Conservation (phyloP, 2,888 invertebrate genomes). For the Sinohyriopsis cumingii region DNA sequence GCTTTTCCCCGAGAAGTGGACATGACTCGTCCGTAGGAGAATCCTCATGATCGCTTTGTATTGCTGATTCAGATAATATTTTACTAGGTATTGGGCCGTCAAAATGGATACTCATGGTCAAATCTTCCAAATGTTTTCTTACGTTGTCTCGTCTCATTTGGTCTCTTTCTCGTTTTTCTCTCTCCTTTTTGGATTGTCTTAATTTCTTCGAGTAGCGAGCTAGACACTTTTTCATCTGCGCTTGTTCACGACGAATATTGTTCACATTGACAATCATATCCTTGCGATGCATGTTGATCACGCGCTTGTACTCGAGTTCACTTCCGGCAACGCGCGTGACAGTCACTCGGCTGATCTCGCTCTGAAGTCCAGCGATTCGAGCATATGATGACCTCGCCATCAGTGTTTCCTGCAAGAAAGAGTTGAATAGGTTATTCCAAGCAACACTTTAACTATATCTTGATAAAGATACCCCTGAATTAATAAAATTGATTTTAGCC, state of each 20-base stretch:
- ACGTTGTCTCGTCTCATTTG: slow-evolving; percentile 24
- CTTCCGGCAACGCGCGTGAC: slow-evolving; percentile 55
- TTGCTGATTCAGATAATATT: too few species aligned
- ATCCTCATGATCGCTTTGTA: too few species aligned
- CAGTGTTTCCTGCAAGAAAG: slow-evolving; percentile 40
- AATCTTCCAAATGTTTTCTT: slow-evolving; percentile 27
- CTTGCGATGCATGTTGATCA: slow-evolving; percentile 48
- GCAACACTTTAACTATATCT: too few species aligned
- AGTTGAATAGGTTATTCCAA: too few species aligned
- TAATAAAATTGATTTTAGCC: too few species aligned
- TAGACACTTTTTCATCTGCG: slow-evolving; percentile 40
- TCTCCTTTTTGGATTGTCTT: slow-evolving; percentile 33
- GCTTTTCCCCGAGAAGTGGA: slow-evolving; percentile 8
- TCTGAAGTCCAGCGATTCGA: slow-evolving; percentile 54
- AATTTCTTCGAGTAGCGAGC: slow-evolving; percentile 41
- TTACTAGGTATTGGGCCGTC: too few species aligned
- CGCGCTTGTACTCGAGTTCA: slow-evolving; percentile 52
- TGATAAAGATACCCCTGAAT: too few species aligned
- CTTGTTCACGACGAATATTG: slow-evolving; percentile 48
- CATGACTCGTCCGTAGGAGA: too few species aligned
- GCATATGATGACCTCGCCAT: slow-evolving; percentile 53
- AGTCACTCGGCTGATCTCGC: slow-evolving; percentile 52
- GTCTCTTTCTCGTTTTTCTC: slow-evolving; percentile 32
- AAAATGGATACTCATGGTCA: slow-evolving; percentile 1
- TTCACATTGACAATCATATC: slow-evolving; percentile 50